Evolutionary conservation across 2,113 vertebrate species (phyloP).

Genomic region (Odocoileus virginianus): DNA sequence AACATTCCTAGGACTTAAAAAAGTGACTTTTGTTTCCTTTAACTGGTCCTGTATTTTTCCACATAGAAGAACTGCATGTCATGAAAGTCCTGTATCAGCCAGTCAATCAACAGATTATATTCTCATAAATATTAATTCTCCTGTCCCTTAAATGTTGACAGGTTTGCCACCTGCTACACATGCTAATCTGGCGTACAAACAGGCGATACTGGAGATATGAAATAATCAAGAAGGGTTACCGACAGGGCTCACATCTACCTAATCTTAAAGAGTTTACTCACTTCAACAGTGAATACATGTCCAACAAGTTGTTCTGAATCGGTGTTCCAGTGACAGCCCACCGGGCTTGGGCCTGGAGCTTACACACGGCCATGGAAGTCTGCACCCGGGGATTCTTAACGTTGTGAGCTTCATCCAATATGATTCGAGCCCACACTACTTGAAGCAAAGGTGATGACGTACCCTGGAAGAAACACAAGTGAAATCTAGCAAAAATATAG

Average conservation of each 20-base stretch:
- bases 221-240: background rate
- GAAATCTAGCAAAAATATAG: background rate
- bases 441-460: constrained; percentile 83
- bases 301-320: constrained; percentile 97
- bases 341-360: constrained; percentile 85
- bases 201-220: background rate
- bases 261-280: constrained; percentile 66
- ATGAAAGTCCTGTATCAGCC: background rate
- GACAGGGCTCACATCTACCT: background rate
- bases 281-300: constrained; percentile 96
- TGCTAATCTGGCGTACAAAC: background rate
- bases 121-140: constrained; percentile 33
- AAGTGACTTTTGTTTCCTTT: background rate
- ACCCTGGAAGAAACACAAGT: constrained; percentile 62
- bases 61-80: background rate
- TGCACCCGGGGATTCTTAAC: constrained; percentile 95
- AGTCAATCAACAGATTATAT: background rate
- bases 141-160: background rate
- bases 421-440: constrained; percentile 89
- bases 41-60: background rate
- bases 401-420: constrained; percentile 95
- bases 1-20: background rate
- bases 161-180: background rate
- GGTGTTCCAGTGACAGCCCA: constrained; percentile 97
- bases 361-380: constrained; percentile 91